phyloP scores from a whole-genome alignment of 2,888 invertebrate species.

The Homarus gammarus region DNA sequence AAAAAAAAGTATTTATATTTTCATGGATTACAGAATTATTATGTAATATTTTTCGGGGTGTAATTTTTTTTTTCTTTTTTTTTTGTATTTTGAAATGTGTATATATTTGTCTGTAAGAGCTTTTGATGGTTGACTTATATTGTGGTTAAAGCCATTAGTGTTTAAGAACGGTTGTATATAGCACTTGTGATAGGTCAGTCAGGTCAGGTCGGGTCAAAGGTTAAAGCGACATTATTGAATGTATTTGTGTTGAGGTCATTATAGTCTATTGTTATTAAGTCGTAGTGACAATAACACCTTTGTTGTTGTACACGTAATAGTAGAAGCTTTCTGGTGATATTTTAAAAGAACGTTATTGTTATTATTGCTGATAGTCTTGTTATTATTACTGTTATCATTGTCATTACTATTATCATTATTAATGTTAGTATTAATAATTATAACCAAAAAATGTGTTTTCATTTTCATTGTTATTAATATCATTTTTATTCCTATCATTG shows the following conservation, averaged over 20 bases:
- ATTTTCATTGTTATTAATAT: not conserved
- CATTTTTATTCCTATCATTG: not conserved
- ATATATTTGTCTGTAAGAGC: not conserved
- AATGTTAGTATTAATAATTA: not conserved
- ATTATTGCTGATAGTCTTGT: not conserved
- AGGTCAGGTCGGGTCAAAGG: too few relatives aligned
- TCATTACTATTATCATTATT: not conserved
- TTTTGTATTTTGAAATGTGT: not conserved
- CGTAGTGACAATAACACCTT: too few relatives aligned
- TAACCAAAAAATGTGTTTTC: not conserved
- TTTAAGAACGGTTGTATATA: too few relatives aligned
- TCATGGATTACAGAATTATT: too few relatives aligned
- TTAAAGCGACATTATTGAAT: not conserved
- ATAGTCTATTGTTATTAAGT: not conserved
- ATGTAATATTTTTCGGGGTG: not conserved
- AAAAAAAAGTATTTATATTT: constrained; percentile 10
- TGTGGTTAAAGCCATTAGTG: not conserved
- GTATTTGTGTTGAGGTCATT: not conserved
- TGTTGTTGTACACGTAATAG: too few relatives aligned
- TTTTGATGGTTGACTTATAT: not conserved
- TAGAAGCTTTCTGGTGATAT: too few relatives aligned
- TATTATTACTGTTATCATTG: constrained; percentile 1
- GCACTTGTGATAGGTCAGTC: too few relatives aligned
- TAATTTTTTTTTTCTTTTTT: not conserved
- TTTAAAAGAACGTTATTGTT: too few relatives aligned